These are phyloP conservation scores for Arnoldichthys spilopterus DNA, from an alignment of 2,797 vertebrate genomes.

Conservation along the genomic window DNA sequence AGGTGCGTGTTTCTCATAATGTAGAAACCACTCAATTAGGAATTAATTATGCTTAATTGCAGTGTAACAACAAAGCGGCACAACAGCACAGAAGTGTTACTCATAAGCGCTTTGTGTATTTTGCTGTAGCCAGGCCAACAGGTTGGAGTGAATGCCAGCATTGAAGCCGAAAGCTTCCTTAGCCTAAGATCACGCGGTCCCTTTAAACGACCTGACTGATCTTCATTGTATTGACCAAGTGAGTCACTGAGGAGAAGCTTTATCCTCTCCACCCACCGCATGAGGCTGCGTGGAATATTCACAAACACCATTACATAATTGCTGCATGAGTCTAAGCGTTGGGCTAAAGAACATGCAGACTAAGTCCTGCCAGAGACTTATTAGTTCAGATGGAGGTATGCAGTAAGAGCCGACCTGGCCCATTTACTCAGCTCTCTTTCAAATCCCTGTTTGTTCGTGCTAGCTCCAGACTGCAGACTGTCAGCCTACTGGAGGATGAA, in stretches of 20 bases:
- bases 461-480: slow-evolving; percentile 1
- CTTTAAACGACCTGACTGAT: slow-evolving; percentile 28
- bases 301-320: slow-evolving; percentile 48
- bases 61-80: background rate
- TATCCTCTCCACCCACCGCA: slow-evolving; percentile 26
- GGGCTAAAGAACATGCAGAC: slow-evolving; percentile 25
- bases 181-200: background rate
- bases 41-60: background rate
- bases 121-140: slow-evolving; percentile 26
- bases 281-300: slow-evolving; percentile 8
- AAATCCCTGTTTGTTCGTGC: slow-evolving; percentile 42
- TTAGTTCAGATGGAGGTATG: slow-evolving; percentile 42
- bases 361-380: slow-evolving; percentile 47
- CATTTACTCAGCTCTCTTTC: slow-evolving; percentile 43
- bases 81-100: background rate
- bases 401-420: slow-evolving; percentile 26
- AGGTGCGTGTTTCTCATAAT: background rate
- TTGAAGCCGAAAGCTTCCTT: slow-evolving; percentile 5
- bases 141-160: slow-evolving; percentile 9
- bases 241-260: slow-evolving; percentile 32
- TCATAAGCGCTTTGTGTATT: slow-evolving; percentile 10
- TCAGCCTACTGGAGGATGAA: slow-evolving; percentile 34
- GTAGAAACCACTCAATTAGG: background rate
- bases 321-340: slow-evolving; percentile 20
- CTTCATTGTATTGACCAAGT: slow-evolving; percentile 28